Evolutionary conservation across 2,888 invertebrate species (phyloP).

Genomic region (Sclerodermus sp.): DNA sequence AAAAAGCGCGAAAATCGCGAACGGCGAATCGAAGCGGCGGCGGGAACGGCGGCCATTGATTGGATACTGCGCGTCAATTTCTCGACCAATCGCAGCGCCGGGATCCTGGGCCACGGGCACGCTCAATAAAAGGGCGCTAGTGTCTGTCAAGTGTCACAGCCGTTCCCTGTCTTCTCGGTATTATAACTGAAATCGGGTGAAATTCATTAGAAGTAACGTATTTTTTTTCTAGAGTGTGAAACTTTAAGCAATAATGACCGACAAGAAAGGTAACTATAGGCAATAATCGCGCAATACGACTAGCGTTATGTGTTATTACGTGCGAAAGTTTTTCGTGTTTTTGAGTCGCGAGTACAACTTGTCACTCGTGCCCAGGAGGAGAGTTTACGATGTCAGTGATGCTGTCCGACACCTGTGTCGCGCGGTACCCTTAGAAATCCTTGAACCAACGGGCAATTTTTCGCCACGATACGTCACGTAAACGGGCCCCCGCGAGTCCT

Average conservation of each 20-base stretch:
- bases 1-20: too few species aligned
- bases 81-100: background rate
- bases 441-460: too few species aligned
- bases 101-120: slow-evolving; percentile 21
- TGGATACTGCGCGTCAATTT: too few species aligned
- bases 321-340: slow-evolving; percentile 36
- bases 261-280: slow-evolving; percentile 58
- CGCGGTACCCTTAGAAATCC: slow-evolving; percentile 10
- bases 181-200: slow-evolving; percentile 44
- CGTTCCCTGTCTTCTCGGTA: slow-evolving; percentile 43
- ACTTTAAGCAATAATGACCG: slow-evolving; percentile 56
- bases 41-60: too few species aligned
- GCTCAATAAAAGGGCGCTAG: slow-evolving; percentile 50
- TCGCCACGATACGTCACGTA: too few species aligned
- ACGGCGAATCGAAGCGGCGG: too few species aligned
- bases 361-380: slow-evolving; percentile 33
- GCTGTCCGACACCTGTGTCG: slow-evolving; percentile 22
- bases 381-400: slow-evolving; percentile 19
- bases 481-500: too few species aligned
- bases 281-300: slow-evolving; percentile 23
- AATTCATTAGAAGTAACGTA: slow-evolving; percentile 40
- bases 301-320: slow-evolving; percentile 21
- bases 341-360: slow-evolving; percentile 40
- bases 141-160: slow-evolving; percentile 51
- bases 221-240: slow-evolving; percentile 43